Percentiles rank a stretch among this genome's conserved stretches.
phyloP scores from a whole-genome alignment of 2,888 invertebrate genomes.

The Rhagonycha lutea region DNA sequence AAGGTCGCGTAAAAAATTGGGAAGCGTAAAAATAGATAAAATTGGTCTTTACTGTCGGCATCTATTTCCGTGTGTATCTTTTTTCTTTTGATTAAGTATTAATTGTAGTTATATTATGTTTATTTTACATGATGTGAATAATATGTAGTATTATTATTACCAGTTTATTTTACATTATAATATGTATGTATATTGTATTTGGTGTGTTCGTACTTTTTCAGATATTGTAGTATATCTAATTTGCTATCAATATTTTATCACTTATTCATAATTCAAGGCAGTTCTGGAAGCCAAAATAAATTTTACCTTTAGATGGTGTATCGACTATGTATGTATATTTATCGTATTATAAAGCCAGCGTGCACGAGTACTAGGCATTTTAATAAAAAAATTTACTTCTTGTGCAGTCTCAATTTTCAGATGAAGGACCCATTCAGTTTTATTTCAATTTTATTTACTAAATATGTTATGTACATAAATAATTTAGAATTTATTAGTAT shows the following conservation, averaged over 20 bases:
- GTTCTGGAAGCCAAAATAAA: constrained; percentile 24
- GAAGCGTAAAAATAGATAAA: constrained; percentile 31
- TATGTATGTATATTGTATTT: not conserved
- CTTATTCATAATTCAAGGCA: constrained; percentile 10
- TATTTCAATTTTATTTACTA: not conserved
- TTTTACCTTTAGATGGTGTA: not conserved
- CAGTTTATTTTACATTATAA: constrained; percentile 3
- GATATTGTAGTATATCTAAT: not conserved
- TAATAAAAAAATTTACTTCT: constrained; percentile 9
- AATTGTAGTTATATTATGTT: constrained; percentile 3
- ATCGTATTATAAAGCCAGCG: constrained; percentile 18
- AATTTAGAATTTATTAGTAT: constrained; percentile 10
- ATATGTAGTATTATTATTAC: not conserved
- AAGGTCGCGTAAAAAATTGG: constrained; percentile 31
- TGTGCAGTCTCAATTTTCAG: constrained; percentile 21
- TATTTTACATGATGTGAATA: constrained; percentile 9
- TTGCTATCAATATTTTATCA: constrained; percentile 1
- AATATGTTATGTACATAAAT: constrained; percentile 1
- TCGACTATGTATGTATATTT: not conserved
- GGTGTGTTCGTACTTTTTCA: not conserved
- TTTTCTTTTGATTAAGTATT: constrained; percentile 16
- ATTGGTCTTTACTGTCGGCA: constrained; percentile 27
- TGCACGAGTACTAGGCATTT: constrained; percentile 15
- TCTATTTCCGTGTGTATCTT: constrained; percentile 16
- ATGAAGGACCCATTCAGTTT: constrained; percentile 3